Percentiles rank a stretch among this genome's conserved stretches.
These are phyloP conservation scores for Brachionus sp. DNA, from an alignment of 1,140 invertebrate species.

Conservation along the genomic window DNA sequence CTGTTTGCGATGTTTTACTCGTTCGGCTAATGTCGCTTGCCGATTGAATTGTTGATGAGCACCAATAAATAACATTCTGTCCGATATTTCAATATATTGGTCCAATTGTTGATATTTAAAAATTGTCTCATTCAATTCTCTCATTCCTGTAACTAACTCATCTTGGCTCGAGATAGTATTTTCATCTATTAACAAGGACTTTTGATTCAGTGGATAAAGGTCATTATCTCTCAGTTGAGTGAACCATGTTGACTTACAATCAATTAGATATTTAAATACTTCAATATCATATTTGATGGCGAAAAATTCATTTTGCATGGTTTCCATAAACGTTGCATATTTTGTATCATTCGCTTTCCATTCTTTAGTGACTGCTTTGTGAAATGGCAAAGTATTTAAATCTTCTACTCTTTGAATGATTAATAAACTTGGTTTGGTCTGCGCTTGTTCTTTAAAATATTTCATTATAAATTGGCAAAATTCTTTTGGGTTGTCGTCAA, in stretches of 20 bases:
- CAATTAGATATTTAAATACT: conserved; percentile 18
- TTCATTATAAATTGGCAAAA: conserved; percentile 37
- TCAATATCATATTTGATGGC: conserved; percentile 28
- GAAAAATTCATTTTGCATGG: conserved; percentile 35
- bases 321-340: conserved; percentile 32
- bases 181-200: neutral
- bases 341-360: conserved; percentile 23
- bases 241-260: conserved; percentile 24
- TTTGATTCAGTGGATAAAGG: conserved; percentile 6
- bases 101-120: conserved; percentile 38
- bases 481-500: conserved; percentile 25
- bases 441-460: conserved; percentile 30
- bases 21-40: conserved; percentile 1
- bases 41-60: conserved; percentile 32
- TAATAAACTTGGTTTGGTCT: conserved; percentile 16
- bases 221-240: conserved; percentile 12
- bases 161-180: neutral
- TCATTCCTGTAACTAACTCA: neutral
- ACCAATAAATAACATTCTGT: conserved; percentile 28
- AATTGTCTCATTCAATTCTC: conserved; percentile 19
- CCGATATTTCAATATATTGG: conserved; percentile 10
- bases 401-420: conserved; percentile 5
- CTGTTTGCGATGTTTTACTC: neutral
- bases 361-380: neutral
- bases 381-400: conserved; percentile 25